Evolutionary conservation across 2,113 vertebrate species (phyloP), one percentile per base, ranked within the genome.

Genomic region (Peromyscus californicus): DNA sequence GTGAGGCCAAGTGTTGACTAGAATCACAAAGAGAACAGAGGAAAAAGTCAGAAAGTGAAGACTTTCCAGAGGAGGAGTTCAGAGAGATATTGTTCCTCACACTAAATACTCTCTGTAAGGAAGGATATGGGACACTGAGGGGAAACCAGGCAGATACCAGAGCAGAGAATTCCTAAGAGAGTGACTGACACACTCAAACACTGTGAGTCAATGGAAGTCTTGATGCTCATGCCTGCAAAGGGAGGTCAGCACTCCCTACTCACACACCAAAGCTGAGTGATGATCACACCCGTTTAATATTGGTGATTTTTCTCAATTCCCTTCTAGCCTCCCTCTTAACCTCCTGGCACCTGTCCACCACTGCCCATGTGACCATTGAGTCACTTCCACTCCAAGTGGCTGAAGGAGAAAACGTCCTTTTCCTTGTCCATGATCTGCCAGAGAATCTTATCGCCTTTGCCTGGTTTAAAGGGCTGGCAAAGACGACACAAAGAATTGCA

Each of bases 381-480:
- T 1, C 22, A 0, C 3, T 65, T 17, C 95, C 92, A 0, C 0
- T 0, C 2, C 5, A 21, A 7, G 82, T 11, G 4, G 1, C 29
- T 0, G 72, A 94, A 72, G 92, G 86, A 7, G 21, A 5, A 0
- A 7, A 82, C 0, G 87, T 96, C 16, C 51, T 96, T 15, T 39
- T 97, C 1, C 10, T 39, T 0, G 87, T 15, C 6, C 15, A 85
- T 7, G 29, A 45, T 31, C 15, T 83, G 80, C 36, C 54, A 26
- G 21, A 39, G 57, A 0, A 42, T 12, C 0, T 19, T 16, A 0
- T 0, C 1, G 15, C 0, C 7, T 94, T 39, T 21, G 0, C 0
- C 36, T 98, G 96, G 97, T 10, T 36, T 8, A 57, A 2, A 31
- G 61, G 17, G 16, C 75, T 26, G n/a, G 17, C 0, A 0, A 0